A percentile compares a stretch with the other conserved stretches of the same genome.
phyloP scores from a whole-genome alignment of 2,113 vertebrate genomes.

The Pelusios castaneus region DNA sequence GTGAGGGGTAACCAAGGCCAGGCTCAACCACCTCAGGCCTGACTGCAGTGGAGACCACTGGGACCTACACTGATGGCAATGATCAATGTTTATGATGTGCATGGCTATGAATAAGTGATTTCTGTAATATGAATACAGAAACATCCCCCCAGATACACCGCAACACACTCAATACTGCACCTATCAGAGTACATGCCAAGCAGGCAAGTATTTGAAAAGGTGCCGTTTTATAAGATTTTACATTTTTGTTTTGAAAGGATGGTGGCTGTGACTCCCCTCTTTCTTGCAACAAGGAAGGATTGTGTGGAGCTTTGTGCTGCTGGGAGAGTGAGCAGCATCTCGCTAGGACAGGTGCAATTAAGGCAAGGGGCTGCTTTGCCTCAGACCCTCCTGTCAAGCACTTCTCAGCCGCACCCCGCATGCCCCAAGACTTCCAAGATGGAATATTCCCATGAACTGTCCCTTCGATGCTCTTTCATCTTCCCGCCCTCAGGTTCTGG shows the following conservation, averaged over 20 bases:
- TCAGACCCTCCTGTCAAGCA: background rate
- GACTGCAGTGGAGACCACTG: background rate
- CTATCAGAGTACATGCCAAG: accelerated
- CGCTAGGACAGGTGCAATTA: background rate
- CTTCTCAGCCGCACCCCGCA: background rate
- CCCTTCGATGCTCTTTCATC: background rate
- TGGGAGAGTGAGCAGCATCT: background rate
- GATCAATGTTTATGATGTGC: background rate
- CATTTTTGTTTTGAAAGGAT: background rate
- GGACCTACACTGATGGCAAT: background rate
- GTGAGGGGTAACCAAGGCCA: background rate
- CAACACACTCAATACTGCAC: background rate
- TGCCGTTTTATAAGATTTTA: background rate
- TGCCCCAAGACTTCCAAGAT: background rate
- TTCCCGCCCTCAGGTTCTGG: background rate
- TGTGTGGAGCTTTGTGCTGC: background rate
- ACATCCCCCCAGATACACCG: background rate
- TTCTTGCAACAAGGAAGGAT: background rate
- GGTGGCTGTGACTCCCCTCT: background rate
- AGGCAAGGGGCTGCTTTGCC: background rate
- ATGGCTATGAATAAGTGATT: background rate
- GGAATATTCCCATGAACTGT: background rate
- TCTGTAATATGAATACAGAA: background rate
- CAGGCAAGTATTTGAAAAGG: background rate
- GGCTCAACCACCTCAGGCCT: background rate